Percentiles rank a stretch among this genome's conserved stretches.
Evolutionary conservation across 1,140 invertebrate genomes (phyloP).

Genomic region (Pygmarrhopalites habei): DNA sequence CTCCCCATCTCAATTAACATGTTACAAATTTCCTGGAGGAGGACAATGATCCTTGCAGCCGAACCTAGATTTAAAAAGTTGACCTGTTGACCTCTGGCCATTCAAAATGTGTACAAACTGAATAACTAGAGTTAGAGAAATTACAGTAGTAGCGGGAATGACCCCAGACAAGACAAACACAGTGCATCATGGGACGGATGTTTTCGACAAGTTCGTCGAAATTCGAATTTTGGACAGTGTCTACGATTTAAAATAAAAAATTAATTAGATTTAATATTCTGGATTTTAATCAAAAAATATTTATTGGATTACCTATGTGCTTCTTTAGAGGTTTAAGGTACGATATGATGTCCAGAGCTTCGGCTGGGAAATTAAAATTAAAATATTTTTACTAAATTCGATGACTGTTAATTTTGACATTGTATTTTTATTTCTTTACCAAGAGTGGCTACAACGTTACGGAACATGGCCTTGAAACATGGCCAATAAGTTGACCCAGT

Average conservation of each 20-base stretch:
- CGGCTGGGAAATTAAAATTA: too few species aligned
- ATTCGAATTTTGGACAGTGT: conserved; percentile 70
- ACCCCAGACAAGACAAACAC: conserved; percentile 80
- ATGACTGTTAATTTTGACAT: too few species aligned
- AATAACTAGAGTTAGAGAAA: too few species aligned
- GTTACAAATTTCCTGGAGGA: conserved; percentile 84
- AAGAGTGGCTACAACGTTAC: conserved; percentile 72
- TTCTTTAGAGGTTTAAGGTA: conserved; percentile 75
- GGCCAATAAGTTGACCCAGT: conserved; percentile 88
- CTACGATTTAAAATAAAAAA: too few species aligned
- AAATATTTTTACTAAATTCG: too few species aligned
- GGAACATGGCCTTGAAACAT: conserved; percentile 75
- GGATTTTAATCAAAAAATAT: too few species aligned
- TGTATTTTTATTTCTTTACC: too few species aligned
- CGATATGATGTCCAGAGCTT: conserved; percentile 80
- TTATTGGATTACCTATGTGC: too few species aligned
- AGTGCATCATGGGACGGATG: conserved; percentile 70
- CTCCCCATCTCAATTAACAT: conserved; percentile 69
- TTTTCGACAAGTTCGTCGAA: conserved; percentile 69
- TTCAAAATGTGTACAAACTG: too few species aligned
- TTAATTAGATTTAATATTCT: too few species aligned
- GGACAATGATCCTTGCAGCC: conserved; percentile 77
- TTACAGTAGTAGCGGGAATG: conserved; percentile 83
- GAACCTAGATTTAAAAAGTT: too few species aligned
- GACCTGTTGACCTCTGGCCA: too few species aligned